Percentiles rank a stretch among this genome's conserved stretches.
phyloP scores from a whole-genome alignment of 2,113 vertebrate genomes.

The Gobiocypris rarus region DNA sequence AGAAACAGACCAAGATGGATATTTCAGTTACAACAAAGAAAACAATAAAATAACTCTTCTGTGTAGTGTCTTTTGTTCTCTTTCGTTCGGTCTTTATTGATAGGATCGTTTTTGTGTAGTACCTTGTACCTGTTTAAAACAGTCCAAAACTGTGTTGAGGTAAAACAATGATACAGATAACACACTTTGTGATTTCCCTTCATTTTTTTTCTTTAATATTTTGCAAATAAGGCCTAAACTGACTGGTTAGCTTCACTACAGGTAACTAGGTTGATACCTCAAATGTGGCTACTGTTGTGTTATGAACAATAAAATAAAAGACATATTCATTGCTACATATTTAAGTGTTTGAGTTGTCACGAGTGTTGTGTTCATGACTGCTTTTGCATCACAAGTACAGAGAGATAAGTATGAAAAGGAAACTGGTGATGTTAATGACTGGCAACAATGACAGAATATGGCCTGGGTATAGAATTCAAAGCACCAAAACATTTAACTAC shows the following conservation, averaged over 20 bases:
- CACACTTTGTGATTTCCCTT: conserved; percentile 28
- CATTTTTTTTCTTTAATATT: neutral
- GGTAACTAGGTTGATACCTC: conserved; percentile 15
- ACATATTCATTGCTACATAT: conserved; percentile 56
- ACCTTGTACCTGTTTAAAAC: conserved; percentile 35
- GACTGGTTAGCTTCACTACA: conserved; percentile 5
- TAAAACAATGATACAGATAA: conserved; percentile 25
- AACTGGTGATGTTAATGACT: conserved; percentile 29
- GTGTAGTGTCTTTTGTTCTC: neutral
- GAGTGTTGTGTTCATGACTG: conserved; percentile 50
- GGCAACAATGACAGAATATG: conserved; percentile 47
- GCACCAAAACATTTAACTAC: conserved; percentile 56
- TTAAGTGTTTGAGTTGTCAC: conserved; percentile 51
- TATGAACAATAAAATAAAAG: conserved; percentile 24
- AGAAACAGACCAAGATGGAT: conserved; percentile 53
- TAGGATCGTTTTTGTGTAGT: neutral
- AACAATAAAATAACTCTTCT: conserved; percentile 48
- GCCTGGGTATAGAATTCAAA: conserved; percentile 53
- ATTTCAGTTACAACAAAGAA: conserved; percentile 58
- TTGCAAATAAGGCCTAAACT: conserved; percentile 35
- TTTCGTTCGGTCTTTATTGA: neutral
- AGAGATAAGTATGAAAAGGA: conserved; percentile 22
- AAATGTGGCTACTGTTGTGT: conserved; percentile 40
- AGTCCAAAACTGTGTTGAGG: conserved; percentile 41
- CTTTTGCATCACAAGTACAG: conserved; percentile 23